These are phyloP conservation scores for Drosophila limbata DNA, from an alignment of 2,888 invertebrate species.

Conservation along the genomic window DNA sequence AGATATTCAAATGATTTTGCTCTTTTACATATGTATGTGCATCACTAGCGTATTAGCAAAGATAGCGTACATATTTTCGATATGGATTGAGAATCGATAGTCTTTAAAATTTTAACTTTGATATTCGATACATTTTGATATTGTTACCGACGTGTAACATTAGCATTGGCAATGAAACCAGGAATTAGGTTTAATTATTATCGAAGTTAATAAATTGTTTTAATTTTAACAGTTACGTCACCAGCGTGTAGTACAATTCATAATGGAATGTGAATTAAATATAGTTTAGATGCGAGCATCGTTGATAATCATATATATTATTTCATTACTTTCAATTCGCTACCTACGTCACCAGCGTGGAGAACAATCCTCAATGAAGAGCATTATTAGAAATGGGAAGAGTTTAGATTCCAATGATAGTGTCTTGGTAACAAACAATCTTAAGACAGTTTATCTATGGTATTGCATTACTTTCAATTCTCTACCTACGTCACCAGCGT, in stretches of 20 bases:
- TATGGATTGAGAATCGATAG: background rate
- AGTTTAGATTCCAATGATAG: too few species aligned
- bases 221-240: background rate
- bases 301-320: too few species aligned
- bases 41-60: background rate
- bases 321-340: too few species aligned
- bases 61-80: background rate
- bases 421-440: background rate
- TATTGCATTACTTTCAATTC: background rate
- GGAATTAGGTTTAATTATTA: too few species aligned
- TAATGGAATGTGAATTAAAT: background rate
- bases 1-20: background rate
- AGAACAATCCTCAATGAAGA: background rate
- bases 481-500: background rate
- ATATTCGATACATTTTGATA: background rate
- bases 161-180: too few species aligned
- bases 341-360: background rate
- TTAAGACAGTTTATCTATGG: background rate
- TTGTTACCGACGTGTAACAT: background rate
- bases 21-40: background rate
- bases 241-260: background rate
- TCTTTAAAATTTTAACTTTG: background rate
- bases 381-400: background rate
- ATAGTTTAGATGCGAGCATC: background rate
- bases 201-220: background rate